Conservation (phyloP, 2,888 invertebrate genomes). For the Girardia tigrina region DNA sequence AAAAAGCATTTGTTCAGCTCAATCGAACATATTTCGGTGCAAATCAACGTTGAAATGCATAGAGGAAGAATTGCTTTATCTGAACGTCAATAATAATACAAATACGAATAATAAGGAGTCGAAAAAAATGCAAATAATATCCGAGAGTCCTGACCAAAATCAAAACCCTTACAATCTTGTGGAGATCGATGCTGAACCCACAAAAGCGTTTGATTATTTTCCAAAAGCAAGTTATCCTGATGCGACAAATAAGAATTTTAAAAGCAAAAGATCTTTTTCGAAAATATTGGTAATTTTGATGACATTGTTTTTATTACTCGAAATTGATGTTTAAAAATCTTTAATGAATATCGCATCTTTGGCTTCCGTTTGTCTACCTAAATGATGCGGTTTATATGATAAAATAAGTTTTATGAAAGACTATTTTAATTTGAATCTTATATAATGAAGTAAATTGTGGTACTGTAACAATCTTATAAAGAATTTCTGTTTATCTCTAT, state of each 20-base stretch:
- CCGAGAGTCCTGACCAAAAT: not conserved
- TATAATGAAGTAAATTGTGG: no score
- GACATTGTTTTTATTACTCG: no score
- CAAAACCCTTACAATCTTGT: not conserved
- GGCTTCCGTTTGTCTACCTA: no score
- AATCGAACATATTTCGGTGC: not conserved
- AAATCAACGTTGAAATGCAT: constrained; percentile 3
- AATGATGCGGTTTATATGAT: no score
- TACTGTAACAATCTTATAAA: no score
- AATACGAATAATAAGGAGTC: not conserved
- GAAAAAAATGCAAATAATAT: not conserved
- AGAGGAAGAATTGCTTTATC: not conserved
- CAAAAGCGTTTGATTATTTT: not conserved
- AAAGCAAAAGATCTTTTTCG: not conserved
- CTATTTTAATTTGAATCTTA: no score
- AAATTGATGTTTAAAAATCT: no score
- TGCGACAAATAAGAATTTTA: not conserved
- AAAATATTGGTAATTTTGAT: no score
- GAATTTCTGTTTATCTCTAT: no score
- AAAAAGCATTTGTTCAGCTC: not conserved
- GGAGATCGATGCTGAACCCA: constrained; percentile 1
- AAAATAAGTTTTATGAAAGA: no score
- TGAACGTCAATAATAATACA: not conserved
- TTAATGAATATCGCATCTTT: no score
- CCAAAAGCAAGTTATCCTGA: not conserved